These are phyloP conservation scores for Arrhamphus sclerolepis DNA, from an alignment of 2,797 vertebrate genomes.

Conservation along the genomic window DNA sequence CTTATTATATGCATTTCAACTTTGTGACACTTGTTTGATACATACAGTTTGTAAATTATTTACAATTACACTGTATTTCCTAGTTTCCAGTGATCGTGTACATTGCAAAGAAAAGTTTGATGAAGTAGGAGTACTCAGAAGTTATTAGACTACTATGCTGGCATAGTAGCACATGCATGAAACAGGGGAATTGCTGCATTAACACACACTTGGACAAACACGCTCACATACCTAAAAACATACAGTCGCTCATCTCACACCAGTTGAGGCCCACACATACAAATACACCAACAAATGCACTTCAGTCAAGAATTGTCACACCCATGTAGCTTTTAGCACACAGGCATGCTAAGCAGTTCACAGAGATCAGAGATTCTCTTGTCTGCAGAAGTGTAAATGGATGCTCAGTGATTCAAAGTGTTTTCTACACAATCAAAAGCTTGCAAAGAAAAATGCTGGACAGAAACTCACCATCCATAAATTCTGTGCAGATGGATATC, in stretches of 20 bases:
- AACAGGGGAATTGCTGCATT: constrained; percentile 68
- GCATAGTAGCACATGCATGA: constrained; percentile 64
- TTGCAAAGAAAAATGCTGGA: constrained; percentile 1
- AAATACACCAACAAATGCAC: constrained; percentile 62
- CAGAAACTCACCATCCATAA: constrained; percentile 95
- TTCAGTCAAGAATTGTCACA: constrained; percentile 65
- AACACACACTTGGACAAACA: constrained; percentile 56
- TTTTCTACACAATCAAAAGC: constrained; percentile 22
- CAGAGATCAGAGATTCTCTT: constrained; percentile 55
- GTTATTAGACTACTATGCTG: constrained; percentile 49
- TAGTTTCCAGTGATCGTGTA: constrained; percentile 8
- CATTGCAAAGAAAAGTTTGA: constrained; percentile 38
- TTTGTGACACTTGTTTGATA: not conserved
- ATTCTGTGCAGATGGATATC: constrained; percentile 99
- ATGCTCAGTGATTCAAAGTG: constrained; percentile 41
- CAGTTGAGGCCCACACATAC: constrained; percentile 36
- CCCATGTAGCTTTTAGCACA: constrained; percentile 83
- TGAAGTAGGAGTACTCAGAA: constrained; percentile 36
- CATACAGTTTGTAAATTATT: not conserved
- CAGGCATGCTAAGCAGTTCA: constrained; percentile 53
- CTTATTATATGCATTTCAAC: no score
- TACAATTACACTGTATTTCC: not conserved
- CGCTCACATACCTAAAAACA: constrained; percentile 28
- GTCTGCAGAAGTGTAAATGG: constrained; percentile 79
- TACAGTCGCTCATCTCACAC: constrained; percentile 51